These are phyloP conservation scores for Bombyx huttoni DNA, from an alignment of 2,888 invertebrate species.

Conservation along the genomic window DNA sequence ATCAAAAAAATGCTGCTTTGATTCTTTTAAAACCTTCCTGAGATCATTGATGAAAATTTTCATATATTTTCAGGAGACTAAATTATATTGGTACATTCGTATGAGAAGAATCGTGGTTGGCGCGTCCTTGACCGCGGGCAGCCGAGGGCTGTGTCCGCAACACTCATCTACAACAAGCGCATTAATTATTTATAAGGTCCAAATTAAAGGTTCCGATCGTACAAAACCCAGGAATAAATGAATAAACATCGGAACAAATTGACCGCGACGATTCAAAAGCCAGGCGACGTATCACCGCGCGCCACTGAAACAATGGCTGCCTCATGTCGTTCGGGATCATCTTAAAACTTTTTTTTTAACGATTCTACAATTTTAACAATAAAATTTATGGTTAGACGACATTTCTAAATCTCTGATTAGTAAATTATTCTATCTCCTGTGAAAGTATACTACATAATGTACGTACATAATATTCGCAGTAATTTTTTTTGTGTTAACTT, in stretches of 20 bases:
- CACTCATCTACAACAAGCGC: slow-evolving; percentile 29
- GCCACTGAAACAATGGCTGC: slow-evolving; percentile 23
- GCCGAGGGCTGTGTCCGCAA: slow-evolving; percentile 29
- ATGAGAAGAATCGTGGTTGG: slow-evolving; percentile 26
- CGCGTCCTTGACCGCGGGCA: slow-evolving; percentile 47
- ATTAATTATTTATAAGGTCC: slow-evolving; percentile 62
- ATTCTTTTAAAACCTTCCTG: too few species aligned
- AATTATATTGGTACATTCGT: background rate
- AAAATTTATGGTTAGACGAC: slow-evolving; percentile 3
- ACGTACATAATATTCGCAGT: too few species aligned
- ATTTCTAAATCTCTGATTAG: background rate
- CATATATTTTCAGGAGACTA: too few species aligned
- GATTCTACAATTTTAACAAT: slow-evolving; percentile 14
- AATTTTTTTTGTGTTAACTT: too few species aligned
- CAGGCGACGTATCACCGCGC: slow-evolving; percentile 8
- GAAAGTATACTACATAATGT: too few species aligned
- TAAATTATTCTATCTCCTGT: too few species aligned
- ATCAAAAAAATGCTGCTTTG: too few species aligned
- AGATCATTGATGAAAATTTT: too few species aligned
- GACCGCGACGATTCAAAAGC: slow-evolving; percentile 25
- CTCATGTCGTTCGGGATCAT: slow-evolving; percentile 19
- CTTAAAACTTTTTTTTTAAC: slow-evolving; percentile 17
- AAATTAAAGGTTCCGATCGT: slow-evolving; percentile 49
- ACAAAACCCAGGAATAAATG: slow-evolving; percentile 55
- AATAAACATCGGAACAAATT: slow-evolving; percentile 57